These are phyloP conservation scores for Phenganax marumi DNA, from an alignment of 92 coral and sea anemone species.

Conservation along the genomic window DNA sequence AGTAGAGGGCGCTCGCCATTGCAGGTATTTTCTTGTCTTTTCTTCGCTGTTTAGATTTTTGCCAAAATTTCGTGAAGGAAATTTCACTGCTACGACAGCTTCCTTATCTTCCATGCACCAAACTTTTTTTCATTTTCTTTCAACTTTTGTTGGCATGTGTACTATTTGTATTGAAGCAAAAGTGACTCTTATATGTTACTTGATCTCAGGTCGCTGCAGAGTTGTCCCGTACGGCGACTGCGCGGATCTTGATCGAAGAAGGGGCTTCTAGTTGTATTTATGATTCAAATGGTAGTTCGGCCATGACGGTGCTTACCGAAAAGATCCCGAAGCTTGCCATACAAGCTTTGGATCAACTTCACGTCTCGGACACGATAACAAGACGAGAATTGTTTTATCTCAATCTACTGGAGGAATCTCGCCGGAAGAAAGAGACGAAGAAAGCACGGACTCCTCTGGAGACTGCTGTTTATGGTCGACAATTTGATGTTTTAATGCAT, in stretches of 20 bases:
- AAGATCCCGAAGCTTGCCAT: slow-evolving; percentile 78
- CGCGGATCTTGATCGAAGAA: slow-evolving; percentile 63
- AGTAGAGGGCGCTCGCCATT: slow-evolving; percentile 75
- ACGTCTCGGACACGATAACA: slow-evolving; percentile 69
- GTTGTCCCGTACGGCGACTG: slow-evolving; percentile 86
- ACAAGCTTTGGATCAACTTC: slow-evolving; percentile 82
- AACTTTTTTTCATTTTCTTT: too few relatives aligned
- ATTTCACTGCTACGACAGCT: too few relatives aligned
- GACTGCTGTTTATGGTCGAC: slow-evolving; percentile 74
- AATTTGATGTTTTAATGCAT: slow-evolving; percentile 93
- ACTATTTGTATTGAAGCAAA: too few relatives aligned
- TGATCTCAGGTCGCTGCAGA: slow-evolving; percentile 83
- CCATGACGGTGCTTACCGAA: slow-evolving; percentile 78
- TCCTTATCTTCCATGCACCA: too few relatives aligned
- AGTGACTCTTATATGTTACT: not conserved
- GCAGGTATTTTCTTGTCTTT: slow-evolving; percentile 51
- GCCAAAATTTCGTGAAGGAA: too few relatives aligned
- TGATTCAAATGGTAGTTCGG: slow-evolving; percentile 86
- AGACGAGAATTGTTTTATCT: slow-evolving; percentile 63
- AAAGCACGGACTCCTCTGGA: slow-evolving; percentile 76
- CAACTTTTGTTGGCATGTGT: too few relatives aligned
- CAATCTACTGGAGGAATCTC: slow-evolving; percentile 57
- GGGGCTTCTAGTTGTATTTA: slow-evolving; percentile 83
- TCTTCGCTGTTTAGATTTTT: too few relatives aligned
- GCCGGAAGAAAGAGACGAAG: slow-evolving; percentile 34